These are phyloP conservation scores for Brenthis ino DNA, from an alignment of 2,888 invertebrate species.

Conservation along the genomic window DNA sequence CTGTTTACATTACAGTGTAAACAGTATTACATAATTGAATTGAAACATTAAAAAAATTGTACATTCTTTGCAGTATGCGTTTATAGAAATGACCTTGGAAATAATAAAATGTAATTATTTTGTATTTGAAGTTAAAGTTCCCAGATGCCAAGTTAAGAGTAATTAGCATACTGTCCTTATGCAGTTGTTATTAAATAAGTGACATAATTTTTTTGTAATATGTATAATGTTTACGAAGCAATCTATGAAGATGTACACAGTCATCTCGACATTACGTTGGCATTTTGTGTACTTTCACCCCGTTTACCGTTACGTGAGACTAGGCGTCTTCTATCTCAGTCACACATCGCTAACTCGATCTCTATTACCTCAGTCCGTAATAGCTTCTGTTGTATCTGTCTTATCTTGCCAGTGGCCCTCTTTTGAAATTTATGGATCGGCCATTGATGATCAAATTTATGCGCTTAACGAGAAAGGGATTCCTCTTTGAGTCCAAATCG, in stretches of 20 bases:
- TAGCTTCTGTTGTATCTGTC: constrained; percentile 48
- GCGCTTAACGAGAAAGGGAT: constrained; percentile 54
- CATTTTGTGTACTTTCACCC: constrained; percentile 67
- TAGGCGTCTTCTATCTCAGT: constrained; percentile 52
- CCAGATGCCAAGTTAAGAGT: no score
- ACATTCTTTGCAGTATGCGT: no score
- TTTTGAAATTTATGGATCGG: constrained; percentile 58
- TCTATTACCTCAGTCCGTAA: constrained; percentile 57
- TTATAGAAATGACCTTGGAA: no score
- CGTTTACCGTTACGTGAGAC: constrained; percentile 66
- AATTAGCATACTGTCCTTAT: no score
- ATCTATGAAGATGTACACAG: constrained; percentile 22
- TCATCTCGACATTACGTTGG: constrained; percentile 48
- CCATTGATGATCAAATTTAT: constrained; percentile 53
- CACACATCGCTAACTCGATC: constrained; percentile 51
- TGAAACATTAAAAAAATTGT: no score
- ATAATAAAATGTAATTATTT: no score
- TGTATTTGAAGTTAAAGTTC: no score
- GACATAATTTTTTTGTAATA: no score
- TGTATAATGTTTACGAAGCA: neutral
- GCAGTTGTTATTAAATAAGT: no score
- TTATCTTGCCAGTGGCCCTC: constrained; percentile 52
- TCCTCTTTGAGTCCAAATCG: constrained; percentile 48
- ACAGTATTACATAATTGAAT: no score
- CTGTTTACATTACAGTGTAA: no score